A percentile compares a stretch with the other conserved stretches of the same genome.
phyloP scores from a whole-genome alignment of 23 tunicate species.

The Botrylloides violaceus region DNA sequence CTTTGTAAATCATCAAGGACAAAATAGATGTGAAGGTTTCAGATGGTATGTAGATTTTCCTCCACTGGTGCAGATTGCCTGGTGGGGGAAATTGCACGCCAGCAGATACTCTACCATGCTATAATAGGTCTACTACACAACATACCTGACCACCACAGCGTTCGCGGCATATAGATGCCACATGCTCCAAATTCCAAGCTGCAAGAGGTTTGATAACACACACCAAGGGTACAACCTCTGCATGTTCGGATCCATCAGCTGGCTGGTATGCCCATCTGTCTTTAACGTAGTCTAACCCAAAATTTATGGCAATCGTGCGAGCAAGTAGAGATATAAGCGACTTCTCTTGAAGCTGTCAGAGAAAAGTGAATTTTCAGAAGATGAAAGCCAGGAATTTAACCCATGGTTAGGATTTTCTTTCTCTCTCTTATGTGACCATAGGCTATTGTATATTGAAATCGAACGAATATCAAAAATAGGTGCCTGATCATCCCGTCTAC shows the following conservation, averaged over 20 bases:
- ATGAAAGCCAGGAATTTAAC: too few species aligned
- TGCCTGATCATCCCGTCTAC: background rate
- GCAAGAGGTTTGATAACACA: constrained; percentile 96
- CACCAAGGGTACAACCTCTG: constrained; percentile 84
- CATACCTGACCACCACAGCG: constrained; percentile 95
- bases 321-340: constrained; percentile 85
- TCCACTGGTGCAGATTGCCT: too few species aligned
- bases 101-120: too few species aligned
- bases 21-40: too few species aligned
- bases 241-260: constrained; percentile 67
- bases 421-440: too few species aligned
- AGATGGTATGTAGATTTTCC: too few species aligned
- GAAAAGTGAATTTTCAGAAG: too few species aligned
- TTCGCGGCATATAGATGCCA: constrained; percentile 68
- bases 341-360: constrained; percentile 63
- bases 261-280: constrained; percentile 92
- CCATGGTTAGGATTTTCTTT: background rate
- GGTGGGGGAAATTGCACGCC: too few species aligned
- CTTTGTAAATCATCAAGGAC: too few species aligned
- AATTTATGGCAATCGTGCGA: constrained; percentile 76
- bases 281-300: constrained; percentile 91
- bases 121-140: too few species aligned
- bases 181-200: constrained; percentile 79
- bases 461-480: too few species aligned
- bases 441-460: too few species aligned